Evolutionary conservation across 2,797 vertebrate genomes (phyloP).

Genomic region (Phalanger gymnotis): DNA sequence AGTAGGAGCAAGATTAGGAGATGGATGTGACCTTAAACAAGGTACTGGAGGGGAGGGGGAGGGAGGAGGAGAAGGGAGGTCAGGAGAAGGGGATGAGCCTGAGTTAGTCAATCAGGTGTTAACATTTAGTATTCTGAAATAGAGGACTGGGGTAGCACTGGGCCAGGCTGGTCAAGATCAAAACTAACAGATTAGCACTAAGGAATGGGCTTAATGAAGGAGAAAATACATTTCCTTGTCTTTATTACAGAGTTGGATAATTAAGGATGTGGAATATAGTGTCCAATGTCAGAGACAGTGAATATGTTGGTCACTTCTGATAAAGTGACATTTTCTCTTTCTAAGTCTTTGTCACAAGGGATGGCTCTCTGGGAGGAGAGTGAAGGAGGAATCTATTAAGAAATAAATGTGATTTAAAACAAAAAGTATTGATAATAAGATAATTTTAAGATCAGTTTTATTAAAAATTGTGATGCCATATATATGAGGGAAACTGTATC

Average conservation of each 20-base stretch:
- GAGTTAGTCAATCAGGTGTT: not conserved
- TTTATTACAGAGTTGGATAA: not conserved
- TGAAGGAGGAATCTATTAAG: not conserved
- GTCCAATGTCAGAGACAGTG: not conserved
- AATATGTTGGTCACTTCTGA: not conserved
- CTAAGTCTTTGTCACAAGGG: not conserved
- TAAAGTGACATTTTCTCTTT: not conserved
- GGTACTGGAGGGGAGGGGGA: not conserved
- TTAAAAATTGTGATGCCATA: constrained; percentile 32
- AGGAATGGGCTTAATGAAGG: not conserved
- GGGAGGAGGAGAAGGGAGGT: rapidly evolving
- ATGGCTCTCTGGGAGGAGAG: not conserved
- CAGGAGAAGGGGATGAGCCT: not conserved
- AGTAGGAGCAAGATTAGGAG: not conserved
- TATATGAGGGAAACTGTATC: constrained; percentile 48
- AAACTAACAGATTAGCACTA: not conserved
- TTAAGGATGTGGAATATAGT: not conserved
- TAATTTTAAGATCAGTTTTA: constrained; percentile 24
- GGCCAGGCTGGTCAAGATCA: not conserved
- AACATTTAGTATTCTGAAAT: not conserved
- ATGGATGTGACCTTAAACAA: not conserved
- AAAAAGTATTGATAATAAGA: not conserved
- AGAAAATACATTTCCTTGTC: not conserved
- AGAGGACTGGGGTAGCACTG: not conserved
- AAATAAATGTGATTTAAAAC: not conserved